Evolutionary conservation across 2,797 vertebrate genomes (phyloP).

Genomic region (Semotilus atromaculatus): DNA sequence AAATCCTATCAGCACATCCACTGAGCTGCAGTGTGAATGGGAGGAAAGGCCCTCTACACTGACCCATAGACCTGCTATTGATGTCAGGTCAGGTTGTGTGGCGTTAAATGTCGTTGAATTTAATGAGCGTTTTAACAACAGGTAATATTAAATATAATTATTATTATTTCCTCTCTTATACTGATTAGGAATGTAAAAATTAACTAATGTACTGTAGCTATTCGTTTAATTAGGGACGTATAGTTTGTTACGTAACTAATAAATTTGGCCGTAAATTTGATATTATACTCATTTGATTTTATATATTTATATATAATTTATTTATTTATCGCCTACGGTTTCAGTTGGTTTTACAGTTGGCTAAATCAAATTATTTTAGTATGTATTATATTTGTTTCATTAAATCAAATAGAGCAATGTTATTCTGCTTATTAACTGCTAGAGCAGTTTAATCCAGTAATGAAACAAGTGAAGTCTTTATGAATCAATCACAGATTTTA

Average conservation of each 20-base stretch:
- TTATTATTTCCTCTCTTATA: not conserved
- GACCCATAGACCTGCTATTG: constrained; percentile 51
- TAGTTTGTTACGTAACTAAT: not conserved
- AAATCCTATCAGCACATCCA: constrained; percentile 60
- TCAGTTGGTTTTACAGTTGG: not conserved
- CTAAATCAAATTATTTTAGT: not conserved
- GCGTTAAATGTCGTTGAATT: constrained; percentile 36
- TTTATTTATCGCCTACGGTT: not conserved
- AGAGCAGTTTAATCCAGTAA: too few species aligned
- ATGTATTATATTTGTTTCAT: not conserved
- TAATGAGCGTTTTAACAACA: constrained; percentile 41
- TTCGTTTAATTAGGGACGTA: not conserved
- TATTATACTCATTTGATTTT: not conserved
- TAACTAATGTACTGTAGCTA: not conserved
- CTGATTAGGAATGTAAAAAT: not conserved
- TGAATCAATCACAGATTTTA: too few species aligned
- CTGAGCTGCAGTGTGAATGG: constrained; percentile 47
- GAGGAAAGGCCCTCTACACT: constrained; percentile 48
- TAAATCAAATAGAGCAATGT: not conserved
- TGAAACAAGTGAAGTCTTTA: too few species aligned
- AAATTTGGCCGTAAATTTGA: not conserved
- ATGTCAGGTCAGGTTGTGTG: constrained; percentile 48
- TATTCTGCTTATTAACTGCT: too few species aligned
- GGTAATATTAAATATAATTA: not conserved
- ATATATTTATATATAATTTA: not conserved